phyloP scores from a whole-genome alignment of 92 coral and sea anemone species.

The Palythoa caribaeorum region DNA sequence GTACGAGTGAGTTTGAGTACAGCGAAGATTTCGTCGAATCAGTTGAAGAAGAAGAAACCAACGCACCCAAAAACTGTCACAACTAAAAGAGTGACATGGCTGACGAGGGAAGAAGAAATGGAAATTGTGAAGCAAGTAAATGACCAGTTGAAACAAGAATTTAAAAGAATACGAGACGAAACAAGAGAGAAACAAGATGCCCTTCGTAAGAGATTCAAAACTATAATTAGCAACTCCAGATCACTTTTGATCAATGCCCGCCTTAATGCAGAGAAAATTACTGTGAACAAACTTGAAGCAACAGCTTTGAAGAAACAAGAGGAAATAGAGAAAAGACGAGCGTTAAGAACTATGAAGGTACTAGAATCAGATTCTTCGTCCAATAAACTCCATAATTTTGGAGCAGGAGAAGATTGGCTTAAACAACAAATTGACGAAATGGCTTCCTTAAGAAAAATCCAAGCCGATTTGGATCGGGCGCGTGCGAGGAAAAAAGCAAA shows the following conservation, averaged over 20 bases:
- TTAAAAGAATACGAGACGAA: constrained; percentile 65
- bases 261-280: constrained; percentile 71
- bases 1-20: constrained; percentile 18
- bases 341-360: constrained; percentile 54
- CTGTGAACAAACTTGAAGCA: constrained; percentile 70
- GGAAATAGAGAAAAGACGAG: constrained; percentile 64
- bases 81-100: constrained; percentile 4
- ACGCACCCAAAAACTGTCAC: background rate
- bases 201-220: constrained; percentile 68
- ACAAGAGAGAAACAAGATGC: constrained; percentile 65
- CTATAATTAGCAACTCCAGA: constrained; percentile 63
- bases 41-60: background rate
- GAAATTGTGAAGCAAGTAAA: constrained; percentile 73
- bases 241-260: constrained; percentile 68
- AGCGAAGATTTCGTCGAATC: constrained; percentile 39
- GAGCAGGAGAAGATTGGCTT: constrained; percentile 56
- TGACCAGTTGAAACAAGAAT: constrained; percentile 79
- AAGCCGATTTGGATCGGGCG: constrained; percentile 83
- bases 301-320: constrained; percentile 78
- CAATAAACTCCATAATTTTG: constrained; percentile 27
- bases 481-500: constrained; percentile 71
- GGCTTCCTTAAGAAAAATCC: constrained; percentile 80
- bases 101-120: constrained; percentile 69
- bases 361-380: background rate
- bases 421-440: constrained; percentile 63